These are phyloP conservation scores for Epiblema foenella DNA, from an alignment of 2,888 invertebrate genomes.

Conservation along the genomic window DNA sequence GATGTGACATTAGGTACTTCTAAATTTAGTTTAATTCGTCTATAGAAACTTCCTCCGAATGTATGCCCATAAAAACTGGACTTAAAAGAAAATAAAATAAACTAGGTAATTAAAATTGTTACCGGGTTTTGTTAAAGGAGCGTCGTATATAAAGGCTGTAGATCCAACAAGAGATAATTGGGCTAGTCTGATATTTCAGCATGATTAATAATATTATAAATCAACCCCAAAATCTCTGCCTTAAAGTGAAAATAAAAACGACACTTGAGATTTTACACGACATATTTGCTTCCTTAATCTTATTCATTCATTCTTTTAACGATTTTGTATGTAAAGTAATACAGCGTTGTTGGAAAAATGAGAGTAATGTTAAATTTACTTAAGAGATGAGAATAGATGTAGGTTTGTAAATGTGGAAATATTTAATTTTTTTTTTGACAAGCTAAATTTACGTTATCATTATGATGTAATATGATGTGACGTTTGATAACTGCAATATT, in stretches of 20 bases:
- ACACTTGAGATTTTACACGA: conserved; percentile 45
- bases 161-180: conserved; percentile 49
- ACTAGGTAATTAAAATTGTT: conserved; percentile 32
- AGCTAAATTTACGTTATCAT: no score
- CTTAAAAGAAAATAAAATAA: conserved; percentile 23
- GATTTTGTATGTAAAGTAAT: background rate
- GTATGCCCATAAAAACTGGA: background rate
- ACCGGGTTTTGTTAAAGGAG: conserved; percentile 22
- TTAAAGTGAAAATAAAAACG: conserved; percentile 50
- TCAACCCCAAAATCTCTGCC: conserved; percentile 47
- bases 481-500: no score
- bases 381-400: no score
- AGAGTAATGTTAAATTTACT: no score
- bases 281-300: background rate
- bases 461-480: no score
- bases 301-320: background rate
- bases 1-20: no score
- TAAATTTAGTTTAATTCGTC: no score
- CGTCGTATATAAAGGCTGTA: conserved; percentile 43
- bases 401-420: no score
- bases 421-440: no score
- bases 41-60: no score
- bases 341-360: background rate
- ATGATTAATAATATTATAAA: conserved; percentile 54
- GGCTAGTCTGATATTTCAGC: conserved; percentile 51